Evolutionary conservation across 2,113 vertebrate species (phyloP), one percentile per base, ranked within the genome.

Genomic region (Numenius arquata): DNA sequence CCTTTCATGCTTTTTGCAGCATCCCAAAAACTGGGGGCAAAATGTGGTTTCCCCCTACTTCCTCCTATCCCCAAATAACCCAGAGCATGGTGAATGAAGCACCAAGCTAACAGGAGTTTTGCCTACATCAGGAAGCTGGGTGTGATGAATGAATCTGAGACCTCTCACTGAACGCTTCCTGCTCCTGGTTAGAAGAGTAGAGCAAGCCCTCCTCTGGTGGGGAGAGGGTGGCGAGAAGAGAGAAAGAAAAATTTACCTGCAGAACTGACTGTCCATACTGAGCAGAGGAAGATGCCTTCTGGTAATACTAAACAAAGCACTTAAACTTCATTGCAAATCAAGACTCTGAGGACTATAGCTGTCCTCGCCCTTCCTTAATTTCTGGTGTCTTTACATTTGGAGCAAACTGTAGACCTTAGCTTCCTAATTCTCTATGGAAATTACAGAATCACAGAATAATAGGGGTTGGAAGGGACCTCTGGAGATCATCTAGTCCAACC

Each of bases 121-220:
- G 12, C 23, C 34, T 61, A 0, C 19, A 8, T 58, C 19, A 20
- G 61, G 41, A 70, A 73, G 8, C 6, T 12, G 32, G 23, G 8
- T n/a, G n/a, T n/a, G n/a, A n/a, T n/a, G 12, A 52, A 38, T 6
- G 12, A 79, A 67, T 53, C 17, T 0, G 0, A 59, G 61, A 45
- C 25, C 25, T 36, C 41, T 52, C 30, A 20, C 11, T 43, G 30
- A 71, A 70, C 0, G 1, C 9, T 71, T 93, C 45, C 55, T 43
- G 5, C 50, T 78, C 14, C 48, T 48, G 5, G 21, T 27, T 29
- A 79, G 20, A 59, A 63, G 40, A 59, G 38, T 3, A 50, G 47
- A 79, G 15, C 48, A 72, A 86, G 21, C 18, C 10, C 15, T 73
- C 36, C n/a, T 68, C 58, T 74, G 52, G 36, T 48, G 30, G 26